Evolutionary conservation across 2,797 vertebrate species (phyloP).

Genomic region (Lutjanus campechanus): DNA sequence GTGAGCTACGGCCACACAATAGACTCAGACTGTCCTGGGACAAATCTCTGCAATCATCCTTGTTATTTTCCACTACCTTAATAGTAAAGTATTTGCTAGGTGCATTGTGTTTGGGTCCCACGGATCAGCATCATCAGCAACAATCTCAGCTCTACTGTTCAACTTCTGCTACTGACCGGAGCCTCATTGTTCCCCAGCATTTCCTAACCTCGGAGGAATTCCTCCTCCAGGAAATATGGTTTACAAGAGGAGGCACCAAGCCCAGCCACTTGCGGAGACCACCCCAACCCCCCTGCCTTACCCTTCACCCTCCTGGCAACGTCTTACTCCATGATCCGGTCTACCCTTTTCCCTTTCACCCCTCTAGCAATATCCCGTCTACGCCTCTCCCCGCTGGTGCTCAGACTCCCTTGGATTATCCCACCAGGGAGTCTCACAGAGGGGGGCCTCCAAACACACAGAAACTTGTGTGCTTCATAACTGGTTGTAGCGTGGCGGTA

Average conservation of each 20-base stretch:
- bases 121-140: conserved; percentile 73
- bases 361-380: conserved; percentile 43
- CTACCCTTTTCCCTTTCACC: conserved; percentile 54
- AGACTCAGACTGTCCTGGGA: conserved; percentile 45
- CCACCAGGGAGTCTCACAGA: conserved; percentile 63
- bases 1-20: conserved; percentile 44
- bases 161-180: conserved; percentile 66
- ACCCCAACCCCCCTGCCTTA: conserved; percentile 11
- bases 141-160: conserved; percentile 71
- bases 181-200: conserved; percentile 82
- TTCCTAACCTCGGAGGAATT: conserved; percentile 86
- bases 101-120: conserved; percentile 69
- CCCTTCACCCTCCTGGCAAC: conserved; percentile 68
- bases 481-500: conserved; percentile 9
- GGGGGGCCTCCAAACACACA: conserved; percentile 62
- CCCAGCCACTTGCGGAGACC: conserved; percentile 60
- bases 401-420: conserved; percentile 62
- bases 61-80: conserved; percentile 69
- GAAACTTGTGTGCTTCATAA: conserved; percentile 27
- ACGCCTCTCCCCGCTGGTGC: conserved; percentile 42
- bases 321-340: conserved; percentile 49
- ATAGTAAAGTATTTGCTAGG: conserved; percentile 49
- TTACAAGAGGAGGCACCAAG: conserved; percentile 80
- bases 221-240: conserved; percentile 87
- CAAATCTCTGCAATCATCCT: conserved; percentile 44